Percentiles rank a stretch among this genome's conserved stretches.
These are phyloP conservation scores for Sebastes hubbsi DNA, from an alignment of 2,797 vertebrate species.

Conservation along the genomic window DNA sequence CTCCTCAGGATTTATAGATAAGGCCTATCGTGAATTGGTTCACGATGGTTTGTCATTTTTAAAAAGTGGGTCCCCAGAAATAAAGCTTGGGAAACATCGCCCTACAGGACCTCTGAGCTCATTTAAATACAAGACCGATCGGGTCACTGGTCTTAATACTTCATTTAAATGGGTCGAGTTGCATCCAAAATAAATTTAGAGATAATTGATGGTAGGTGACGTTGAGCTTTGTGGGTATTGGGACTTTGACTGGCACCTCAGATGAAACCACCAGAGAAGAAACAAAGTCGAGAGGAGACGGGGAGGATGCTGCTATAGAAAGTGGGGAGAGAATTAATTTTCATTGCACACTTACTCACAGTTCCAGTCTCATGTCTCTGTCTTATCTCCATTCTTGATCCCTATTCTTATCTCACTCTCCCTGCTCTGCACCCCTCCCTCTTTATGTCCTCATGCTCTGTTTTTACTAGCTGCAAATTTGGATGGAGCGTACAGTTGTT, in stretches of 20 bases:
- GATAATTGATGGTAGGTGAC: not conserved
- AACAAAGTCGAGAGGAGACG: not conserved
- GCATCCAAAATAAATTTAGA: not conserved
- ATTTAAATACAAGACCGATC: not conserved
- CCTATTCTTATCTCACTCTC: slow-evolving; percentile 44
- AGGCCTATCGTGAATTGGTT: no score
- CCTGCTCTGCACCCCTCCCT: slow-evolving; percentile 7
- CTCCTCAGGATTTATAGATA: no score
- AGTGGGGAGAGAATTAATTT: slow-evolving; percentile 17
- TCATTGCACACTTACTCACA: slow-evolving; percentile 32
- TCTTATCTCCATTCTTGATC: slow-evolving; percentile 47
- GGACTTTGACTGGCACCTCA: not conserved
- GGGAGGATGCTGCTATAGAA: not conserved
- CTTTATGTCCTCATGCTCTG: not conserved
- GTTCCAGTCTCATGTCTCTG: slow-evolving; percentile 12
- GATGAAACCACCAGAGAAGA: not conserved
- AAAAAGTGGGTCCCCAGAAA: no score
- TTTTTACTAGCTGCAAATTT: slow-evolving; percentile 18
- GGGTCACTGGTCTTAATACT: not conserved
- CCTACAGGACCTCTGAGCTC: not conserved
- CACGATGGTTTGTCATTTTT: no score
- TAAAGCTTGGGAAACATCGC: no score
- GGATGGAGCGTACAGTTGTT: slow-evolving; percentile 42
- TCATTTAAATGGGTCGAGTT: not conserved
- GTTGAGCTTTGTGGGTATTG: not conserved